Percentiles rank a stretch among this genome's conserved stretches.
phyloP scores from a whole-genome alignment of 2,797 vertebrate genomes.

The Ctenochaetus hawaiiensis region DNA sequence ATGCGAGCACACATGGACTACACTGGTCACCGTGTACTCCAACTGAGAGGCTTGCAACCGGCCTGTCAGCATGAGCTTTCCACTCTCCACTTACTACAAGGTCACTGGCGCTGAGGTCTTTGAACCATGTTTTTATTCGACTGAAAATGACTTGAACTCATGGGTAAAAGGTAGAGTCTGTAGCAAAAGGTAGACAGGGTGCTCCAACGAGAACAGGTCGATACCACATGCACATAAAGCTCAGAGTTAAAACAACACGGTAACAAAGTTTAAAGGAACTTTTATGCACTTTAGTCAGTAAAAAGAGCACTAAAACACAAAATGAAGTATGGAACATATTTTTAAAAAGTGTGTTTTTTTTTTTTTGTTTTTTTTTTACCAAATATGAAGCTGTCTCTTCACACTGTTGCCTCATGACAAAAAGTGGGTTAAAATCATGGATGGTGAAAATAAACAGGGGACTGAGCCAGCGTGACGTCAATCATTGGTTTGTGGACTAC shows the following conservation, averaged over 20 bases:
- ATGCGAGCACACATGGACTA: slow-evolving; percentile 36
- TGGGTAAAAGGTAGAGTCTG: slow-evolving; percentile 43
- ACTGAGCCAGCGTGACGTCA: not conserved
- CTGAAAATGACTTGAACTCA: slow-evolving; percentile 49
- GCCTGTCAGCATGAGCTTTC: slow-evolving; percentile 63
- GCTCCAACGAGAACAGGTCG: slow-evolving; percentile 32
- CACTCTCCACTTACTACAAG: slow-evolving; percentile 60
- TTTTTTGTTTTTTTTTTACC: not conserved
- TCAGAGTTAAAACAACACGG: slow-evolving; percentile 4
- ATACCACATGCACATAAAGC: slow-evolving; percentile 47
- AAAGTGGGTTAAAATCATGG: not conserved
- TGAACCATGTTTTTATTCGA: slow-evolving; percentile 65
- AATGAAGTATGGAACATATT: not conserved
- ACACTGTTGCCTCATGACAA: not conserved
- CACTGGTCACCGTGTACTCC: slow-evolving; percentile 34
- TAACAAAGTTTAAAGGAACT: not conserved
- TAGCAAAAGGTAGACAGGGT: slow-evolving; percentile 56
- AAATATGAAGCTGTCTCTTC: not conserved
- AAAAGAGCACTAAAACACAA: not conserved
- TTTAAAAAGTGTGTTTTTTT: not conserved
- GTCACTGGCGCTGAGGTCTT: slow-evolving; percentile 51
- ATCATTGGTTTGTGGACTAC: not conserved
- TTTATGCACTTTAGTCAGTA: not conserved
- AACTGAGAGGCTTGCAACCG: slow-evolving; percentile 52
- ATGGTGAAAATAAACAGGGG: too few species aligned